A percentile compares a stretch with the other conserved stretches of the same genome.
Conservation (phyloP, 2,797 vertebrate genomes). For the Neopelma chrysocephalum region DNA sequence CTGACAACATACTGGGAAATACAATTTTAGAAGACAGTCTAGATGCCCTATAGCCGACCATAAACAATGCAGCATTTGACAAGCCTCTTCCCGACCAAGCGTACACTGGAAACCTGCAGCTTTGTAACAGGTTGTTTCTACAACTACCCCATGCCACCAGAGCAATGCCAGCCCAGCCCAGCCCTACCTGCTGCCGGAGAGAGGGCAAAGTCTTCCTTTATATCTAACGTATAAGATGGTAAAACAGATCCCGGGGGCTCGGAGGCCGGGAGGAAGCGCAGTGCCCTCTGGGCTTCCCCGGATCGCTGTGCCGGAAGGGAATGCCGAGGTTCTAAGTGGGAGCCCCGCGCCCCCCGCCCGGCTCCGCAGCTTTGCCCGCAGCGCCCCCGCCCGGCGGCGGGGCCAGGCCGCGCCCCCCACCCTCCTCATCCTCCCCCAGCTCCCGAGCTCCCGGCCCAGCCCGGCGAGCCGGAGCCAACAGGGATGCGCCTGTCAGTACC, state of each 20-base stretch:
- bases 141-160: background rate
- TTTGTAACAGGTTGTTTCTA: background rate
- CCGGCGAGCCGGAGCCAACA: fast-evolving
- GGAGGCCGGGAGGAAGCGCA: no score
- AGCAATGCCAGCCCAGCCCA: background rate
- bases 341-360: no score
- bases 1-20: background rate
- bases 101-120: fast-evolving
- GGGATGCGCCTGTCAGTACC: fast-evolving
- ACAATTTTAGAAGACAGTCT: background rate
- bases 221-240: fast-evolving
- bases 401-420: background rate
- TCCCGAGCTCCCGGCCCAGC: background rate
- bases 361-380: background rate
- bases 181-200: fast-evolving
- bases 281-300: fast-evolving
- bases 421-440: background rate
- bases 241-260: fast-evolving
- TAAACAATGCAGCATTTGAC: no score
- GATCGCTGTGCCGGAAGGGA: no score
- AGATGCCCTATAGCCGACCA: background rate
- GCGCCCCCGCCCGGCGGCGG: background rate
- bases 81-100: fast-evolving
- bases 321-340: fast-evolving
- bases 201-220: fast-evolving